Conservation (phyloP, 2,888 invertebrate genomes). For the Gari tellinella region DNA sequence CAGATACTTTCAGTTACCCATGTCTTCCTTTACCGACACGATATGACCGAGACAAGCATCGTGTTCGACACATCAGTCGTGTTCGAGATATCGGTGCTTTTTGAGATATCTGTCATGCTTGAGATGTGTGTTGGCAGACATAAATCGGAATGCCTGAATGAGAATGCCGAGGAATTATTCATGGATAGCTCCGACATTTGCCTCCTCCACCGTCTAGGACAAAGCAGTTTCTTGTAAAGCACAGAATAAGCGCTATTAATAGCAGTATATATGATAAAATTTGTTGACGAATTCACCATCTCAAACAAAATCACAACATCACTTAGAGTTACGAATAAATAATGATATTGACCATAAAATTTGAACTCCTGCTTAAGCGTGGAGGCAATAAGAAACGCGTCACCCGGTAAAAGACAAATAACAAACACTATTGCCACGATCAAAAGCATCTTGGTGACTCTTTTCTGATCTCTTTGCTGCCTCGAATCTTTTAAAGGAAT, state of each 20-base stretch:
- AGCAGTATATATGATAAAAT: constrained; percentile 51
- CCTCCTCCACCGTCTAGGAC: constrained; percentile 11
- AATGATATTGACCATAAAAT: constrained; percentile 28
- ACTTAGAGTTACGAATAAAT: constrained; percentile 26
- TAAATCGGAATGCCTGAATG: too few species aligned
- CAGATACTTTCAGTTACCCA: too few species aligned
- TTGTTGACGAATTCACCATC: constrained; percentile 47
- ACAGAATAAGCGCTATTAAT: constrained; percentile 28
- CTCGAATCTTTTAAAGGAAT: background rate
- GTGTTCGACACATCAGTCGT: too few species aligned
- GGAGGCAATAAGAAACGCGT: constrained; percentile 10
- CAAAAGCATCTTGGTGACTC: constrained; percentile 44
- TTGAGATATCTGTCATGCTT: too few species aligned
- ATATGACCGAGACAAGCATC: too few species aligned
- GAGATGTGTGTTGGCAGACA: too few species aligned
- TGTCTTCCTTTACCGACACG: too few species aligned
- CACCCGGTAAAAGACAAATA: constrained; percentile 33
- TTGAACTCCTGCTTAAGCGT: constrained; percentile 16
- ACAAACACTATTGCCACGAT: constrained; percentile 42
- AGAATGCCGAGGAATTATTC: too few species aligned
- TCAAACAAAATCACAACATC: constrained; percentile 30
- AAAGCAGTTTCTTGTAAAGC: constrained; percentile 24
- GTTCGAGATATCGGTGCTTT: too few species aligned
- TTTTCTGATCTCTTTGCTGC: background rate
- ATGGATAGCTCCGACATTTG: too few species aligned